Percentiles rank a stretch among this genome's conserved stretches.
Evolutionary conservation across 2,888 invertebrate genomes (phyloP).

Genomic region (Xestobium rufovillosum): DNA sequence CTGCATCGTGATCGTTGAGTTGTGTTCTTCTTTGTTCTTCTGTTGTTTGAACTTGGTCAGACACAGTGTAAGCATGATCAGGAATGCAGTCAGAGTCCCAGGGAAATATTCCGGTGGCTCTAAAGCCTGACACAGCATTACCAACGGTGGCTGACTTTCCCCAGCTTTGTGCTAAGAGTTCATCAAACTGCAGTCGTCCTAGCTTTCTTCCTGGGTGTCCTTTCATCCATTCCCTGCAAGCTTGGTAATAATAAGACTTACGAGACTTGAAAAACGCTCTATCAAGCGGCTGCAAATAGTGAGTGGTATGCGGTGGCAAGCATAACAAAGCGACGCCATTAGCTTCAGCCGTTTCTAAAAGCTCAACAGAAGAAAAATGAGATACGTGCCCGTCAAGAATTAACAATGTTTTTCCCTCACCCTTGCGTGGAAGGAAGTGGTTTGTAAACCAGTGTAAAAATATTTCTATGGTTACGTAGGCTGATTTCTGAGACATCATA

Average conservation of each 20-base stretch:
- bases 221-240: conserved; percentile 13
- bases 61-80: conserved; percentile 17
- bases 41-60: conserved; percentile 13
- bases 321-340: conserved; percentile 10
- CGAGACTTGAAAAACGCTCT: conserved; percentile 6
- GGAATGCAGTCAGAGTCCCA: conserved; percentile 14
- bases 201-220: conserved; percentile 14
- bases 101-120: conserved; percentile 14
- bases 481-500: conserved; percentile 18
- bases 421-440: conserved; percentile 16
- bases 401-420: conserved; percentile 12
- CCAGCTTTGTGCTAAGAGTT: conserved; percentile 15
- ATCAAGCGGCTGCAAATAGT: conserved; percentile 6
- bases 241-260: conserved; percentile 12
- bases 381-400: conserved; percentile 15
- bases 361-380: conserved; percentile 11
- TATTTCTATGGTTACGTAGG: conserved; percentile 14
- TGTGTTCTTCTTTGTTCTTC: conserved; percentile 10
- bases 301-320: conserved; percentile 8
- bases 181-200: conserved; percentile 13
- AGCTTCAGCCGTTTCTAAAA: conserved; percentile 10
- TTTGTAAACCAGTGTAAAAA: conserved; percentile 28
- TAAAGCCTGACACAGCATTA: conserved; percentile 18
- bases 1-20: conserved; percentile 1
- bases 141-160: conserved; percentile 17